Conservation (phyloP, 1,140 invertebrate genomes). For the Zophobas atratus region DNA sequence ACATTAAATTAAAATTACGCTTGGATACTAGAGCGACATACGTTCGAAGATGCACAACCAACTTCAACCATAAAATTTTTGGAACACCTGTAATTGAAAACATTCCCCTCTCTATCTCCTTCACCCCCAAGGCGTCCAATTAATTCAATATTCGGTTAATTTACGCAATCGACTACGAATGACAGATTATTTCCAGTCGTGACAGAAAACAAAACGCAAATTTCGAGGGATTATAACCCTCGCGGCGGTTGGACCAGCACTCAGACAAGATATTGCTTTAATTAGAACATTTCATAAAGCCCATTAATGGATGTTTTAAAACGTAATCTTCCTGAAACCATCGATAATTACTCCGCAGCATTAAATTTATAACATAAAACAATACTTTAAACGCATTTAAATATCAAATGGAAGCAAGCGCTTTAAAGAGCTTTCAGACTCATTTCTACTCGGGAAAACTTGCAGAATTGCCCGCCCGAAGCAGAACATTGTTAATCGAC, state of each 20-base stretch:
- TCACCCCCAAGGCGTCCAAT: background rate
- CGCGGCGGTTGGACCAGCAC: conserved; percentile 18
- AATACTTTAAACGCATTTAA: conserved; percentile 61
- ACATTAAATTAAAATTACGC: too few species aligned
- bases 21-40: too few species aligned
- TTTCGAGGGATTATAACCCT: conserved; percentile 20
- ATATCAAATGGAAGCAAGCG: conserved; percentile 58
- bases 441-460: conserved; percentile 55
- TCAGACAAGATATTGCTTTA: conserved; percentile 35
- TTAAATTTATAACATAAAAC: conserved; percentile 62
- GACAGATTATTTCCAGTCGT: conserved; percentile 36
- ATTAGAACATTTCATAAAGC: conserved; percentile 48
- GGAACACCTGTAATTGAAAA: too few species aligned
- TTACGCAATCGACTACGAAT: conserved; percentile 29
- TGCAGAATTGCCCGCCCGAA: conserved; percentile 55
- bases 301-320: conserved; percentile 60
- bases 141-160: conserved; percentile 29
- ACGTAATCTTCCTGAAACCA: conserved; percentile 57
- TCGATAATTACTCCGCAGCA: conserved; percentile 59
- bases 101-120: too few species aligned
- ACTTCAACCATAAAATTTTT: too few species aligned
- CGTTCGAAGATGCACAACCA: too few species aligned
- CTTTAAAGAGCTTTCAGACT: conserved; percentile 56
- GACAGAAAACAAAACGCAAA: conserved; percentile 41
- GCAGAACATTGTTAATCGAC: conserved; percentile 58